Conservation (phyloP, 1,140 invertebrate species). For the Drosophila tsacasi region DNA sequence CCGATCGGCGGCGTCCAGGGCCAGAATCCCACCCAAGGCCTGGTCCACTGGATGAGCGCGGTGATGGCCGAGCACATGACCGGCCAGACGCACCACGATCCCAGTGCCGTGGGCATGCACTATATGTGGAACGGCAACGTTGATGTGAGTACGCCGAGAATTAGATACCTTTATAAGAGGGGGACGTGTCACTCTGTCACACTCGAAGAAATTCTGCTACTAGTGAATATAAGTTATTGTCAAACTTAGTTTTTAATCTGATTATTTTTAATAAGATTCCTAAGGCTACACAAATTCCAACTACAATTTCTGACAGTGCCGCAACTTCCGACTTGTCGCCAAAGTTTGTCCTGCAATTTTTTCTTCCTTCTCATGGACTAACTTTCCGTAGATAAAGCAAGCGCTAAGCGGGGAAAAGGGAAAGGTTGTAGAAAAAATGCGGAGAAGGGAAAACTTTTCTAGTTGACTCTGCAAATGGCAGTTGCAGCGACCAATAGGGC, state of each 20-base stretch:
- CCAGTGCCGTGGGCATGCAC: constrained; percentile 88
- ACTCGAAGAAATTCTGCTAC: background rate
- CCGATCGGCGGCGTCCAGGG: constrained; percentile 86
- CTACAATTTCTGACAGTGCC: constrained; percentile 14
- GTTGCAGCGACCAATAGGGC: constrained; percentile 20
- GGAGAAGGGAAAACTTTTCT: constrained; percentile 29
- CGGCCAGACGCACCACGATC: constrained; percentile 88
- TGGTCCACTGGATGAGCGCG: constrained; percentile 93
- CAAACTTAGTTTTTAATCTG: no score
- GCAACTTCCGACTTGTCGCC: constrained; percentile 38
- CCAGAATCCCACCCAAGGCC: constrained; percentile 89
- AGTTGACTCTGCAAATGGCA: constrained; percentile 40
- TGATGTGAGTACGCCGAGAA: constrained; percentile 86
- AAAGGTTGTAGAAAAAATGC: background rate
- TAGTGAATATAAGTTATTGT: background rate
- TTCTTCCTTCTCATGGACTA: constrained; percentile 6
- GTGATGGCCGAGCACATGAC: constrained; percentile 93
- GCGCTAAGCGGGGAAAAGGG: background rate
- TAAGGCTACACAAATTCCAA: background rate
- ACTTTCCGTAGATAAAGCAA: constrained; percentile 34
- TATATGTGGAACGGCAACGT: constrained; percentile 90
- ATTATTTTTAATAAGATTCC: no score
- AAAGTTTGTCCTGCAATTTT: constrained; percentile 30
- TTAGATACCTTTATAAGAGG: background rate
- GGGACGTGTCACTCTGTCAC: background rate